phyloP scores from a whole-genome alignment of 2,113 vertebrate species.

The Anolis carolinensis region DNA sequence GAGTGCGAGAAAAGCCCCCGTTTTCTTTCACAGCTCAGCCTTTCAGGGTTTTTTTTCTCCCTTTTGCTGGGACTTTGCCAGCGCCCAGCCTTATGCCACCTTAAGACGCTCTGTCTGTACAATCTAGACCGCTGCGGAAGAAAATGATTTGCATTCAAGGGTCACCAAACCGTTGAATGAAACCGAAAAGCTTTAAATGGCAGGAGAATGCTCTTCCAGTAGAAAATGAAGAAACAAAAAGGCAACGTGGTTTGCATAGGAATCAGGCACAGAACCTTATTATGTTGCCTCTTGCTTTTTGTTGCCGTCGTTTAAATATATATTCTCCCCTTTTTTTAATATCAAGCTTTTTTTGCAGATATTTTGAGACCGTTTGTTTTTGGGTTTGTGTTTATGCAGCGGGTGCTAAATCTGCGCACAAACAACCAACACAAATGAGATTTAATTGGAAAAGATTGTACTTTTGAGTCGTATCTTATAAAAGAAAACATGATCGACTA shows the following conservation, averaged over 20 bases:
- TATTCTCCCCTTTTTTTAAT: conserved; percentile 17
- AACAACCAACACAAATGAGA: not conserved
- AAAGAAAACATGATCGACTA: not conserved
- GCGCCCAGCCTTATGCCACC: not conserved
- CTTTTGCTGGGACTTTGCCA: conserved; percentile 22
- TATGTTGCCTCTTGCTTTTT: no score
- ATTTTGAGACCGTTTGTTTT: conserved; percentile 31
- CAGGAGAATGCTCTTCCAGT: conserved; percentile 36
- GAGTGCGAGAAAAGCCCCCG: conserved; percentile 34
- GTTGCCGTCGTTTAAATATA: conserved; percentile 4
- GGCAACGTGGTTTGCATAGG: conserved; percentile 51
- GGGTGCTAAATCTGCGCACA: not conserved
- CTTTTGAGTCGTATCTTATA: not conserved
- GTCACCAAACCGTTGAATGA: conserved; percentile 25
- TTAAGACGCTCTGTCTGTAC: conserved; percentile 35
- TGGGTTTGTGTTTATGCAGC: conserved; percentile 5
- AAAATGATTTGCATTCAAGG: conserved; percentile 40
- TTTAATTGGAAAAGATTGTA: not conserved
- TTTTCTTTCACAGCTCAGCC: conserved; percentile 26
- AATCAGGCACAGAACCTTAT: conserved; percentile 15
- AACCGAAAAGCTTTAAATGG: not conserved
- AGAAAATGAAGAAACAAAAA: conserved; percentile 35
- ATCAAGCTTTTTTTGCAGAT: conserved; percentile 11
- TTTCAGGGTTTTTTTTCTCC: conserved; percentile 22
- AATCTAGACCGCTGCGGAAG: conserved; percentile 16